phyloP scores from a whole-genome alignment of 2,797 vertebrate species.

The Odontamblyopus lacepedii region DNA sequence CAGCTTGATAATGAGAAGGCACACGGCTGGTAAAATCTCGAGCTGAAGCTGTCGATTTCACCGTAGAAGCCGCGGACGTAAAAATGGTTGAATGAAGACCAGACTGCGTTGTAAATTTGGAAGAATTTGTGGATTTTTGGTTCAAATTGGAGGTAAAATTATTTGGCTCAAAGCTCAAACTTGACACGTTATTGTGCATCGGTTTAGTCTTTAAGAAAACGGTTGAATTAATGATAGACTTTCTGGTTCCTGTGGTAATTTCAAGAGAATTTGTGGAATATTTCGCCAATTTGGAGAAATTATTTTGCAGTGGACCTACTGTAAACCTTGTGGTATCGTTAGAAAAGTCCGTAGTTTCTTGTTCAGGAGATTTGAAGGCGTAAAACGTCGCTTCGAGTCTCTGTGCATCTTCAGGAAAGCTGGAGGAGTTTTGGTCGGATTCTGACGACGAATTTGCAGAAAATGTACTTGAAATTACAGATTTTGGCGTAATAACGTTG shows the following conservation, averaged over 20 bases:
- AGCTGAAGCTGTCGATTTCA: background rate
- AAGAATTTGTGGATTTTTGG: background rate
- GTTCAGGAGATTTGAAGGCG: too few relatives aligned
- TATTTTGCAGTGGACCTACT: background rate
- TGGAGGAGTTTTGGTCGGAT: background rate
- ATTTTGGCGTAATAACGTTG: background rate
- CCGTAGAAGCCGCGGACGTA: background rate
- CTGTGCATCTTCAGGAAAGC: background rate
- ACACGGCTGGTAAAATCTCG: background rate
- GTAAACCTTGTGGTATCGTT: background rate
- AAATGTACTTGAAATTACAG: background rate
- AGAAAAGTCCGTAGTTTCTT: background rate
- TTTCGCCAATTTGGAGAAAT: background rate
- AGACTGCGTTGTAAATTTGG: background rate
- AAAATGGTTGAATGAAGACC: background rate
- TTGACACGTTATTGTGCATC: too few relatives aligned
- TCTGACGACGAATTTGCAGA: background rate
- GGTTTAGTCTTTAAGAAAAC: background rate
- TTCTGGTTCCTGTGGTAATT: background rate
- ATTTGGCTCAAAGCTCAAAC: background rate
- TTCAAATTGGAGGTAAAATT: too few relatives aligned
- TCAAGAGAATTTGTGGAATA: background rate
- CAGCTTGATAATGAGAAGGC: background rate
- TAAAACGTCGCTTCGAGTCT: background rate
- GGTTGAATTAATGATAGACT: background rate